Evolutionary conservation across 2,888 invertebrate genomes (phyloP), one percentile per base, ranked within the genome.

Genomic region (Ectemnius lituratus): DNA sequence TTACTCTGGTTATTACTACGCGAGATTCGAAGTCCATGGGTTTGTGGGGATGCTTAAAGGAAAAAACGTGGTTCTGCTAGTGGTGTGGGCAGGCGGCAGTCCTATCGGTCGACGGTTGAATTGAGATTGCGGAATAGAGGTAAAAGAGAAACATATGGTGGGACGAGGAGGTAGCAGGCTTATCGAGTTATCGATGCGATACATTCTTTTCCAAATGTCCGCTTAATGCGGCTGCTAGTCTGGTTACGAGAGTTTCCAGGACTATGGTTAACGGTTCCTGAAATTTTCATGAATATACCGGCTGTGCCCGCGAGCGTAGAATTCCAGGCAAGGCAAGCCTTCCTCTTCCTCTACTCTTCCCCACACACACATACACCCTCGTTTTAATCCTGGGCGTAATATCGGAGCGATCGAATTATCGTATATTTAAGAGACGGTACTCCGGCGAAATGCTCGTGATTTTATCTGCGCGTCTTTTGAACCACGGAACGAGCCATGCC

Each of bases 1-100:
- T 84, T 82, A 70, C 79, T 70, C 67, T 68, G 78, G 84, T 85
- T 85, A 85, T 85, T 85, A 80, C 79, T 27, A 75, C 79, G 83
- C 79, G 76, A 79, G 83, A 85, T 83, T 83, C 79, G 76, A 80
- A 80, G 78, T 80, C 75, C 73, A 81, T 78, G 73, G 75, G 75
- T 80, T 71, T 69, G 75, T 69, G 67, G 69, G 67, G 69, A 75
- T 79, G 72, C 77, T 76, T 70, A 78, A 70, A 6, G 37, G 8
- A 76, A 75, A 75, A 67, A 74, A 57, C 37, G 23, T 45, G 23
- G 23, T 3, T 23, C 3, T 23, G 23, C 2, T 23, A 23, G 23
- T 23, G 2, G 23, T 23, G 23, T 3, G 23, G 23, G 23, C 23
- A 23, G 2, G 2, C n/a, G 23, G 23, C 23, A 23, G 2, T 2